phyloP scores from a whole-genome alignment of 2,888 invertebrate species.

The Sphecodes monilicornis region DNA sequence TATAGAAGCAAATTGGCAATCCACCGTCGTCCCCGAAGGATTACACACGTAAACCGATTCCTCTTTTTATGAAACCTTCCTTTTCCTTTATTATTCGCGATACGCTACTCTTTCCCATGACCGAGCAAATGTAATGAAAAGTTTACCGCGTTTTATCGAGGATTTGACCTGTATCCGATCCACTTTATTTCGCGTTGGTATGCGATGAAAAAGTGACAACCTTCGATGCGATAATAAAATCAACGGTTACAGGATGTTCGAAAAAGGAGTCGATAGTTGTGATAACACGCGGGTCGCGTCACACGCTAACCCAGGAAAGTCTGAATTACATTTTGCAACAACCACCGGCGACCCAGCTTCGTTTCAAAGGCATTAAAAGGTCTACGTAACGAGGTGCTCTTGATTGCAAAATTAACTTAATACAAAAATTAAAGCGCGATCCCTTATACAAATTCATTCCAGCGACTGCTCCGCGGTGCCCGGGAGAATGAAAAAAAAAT shows the following conservation, averaged over 20 bases:
- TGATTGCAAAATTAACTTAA: conserved; percentile 13
- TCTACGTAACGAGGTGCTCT: neutral
- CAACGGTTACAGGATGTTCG: neutral
- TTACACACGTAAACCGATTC: neutral
- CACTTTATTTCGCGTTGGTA: neutral
- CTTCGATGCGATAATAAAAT: neutral
- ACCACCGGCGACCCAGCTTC: neutral
- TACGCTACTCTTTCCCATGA: neutral
- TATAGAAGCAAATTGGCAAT: too few relatives aligned
- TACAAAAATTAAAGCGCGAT: neutral
- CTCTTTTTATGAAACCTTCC: neutral
- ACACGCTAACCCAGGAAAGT: neutral
- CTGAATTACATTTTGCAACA: conserved; percentile 1
- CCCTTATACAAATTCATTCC: neutral
- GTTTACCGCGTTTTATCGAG: neutral
- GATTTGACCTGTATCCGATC: neutral
- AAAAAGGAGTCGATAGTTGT: neutral
- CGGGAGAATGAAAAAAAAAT: neutral
- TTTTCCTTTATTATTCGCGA: neutral
- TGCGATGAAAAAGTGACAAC: neutral
- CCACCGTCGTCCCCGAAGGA: too few relatives aligned
- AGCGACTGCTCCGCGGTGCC: neutral
- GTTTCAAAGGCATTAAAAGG: neutral
- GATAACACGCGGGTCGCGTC: neutral
- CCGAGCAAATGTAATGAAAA: neutral